Evolutionary conservation across 2,888 invertebrate species (phyloP), one percentile per base, ranked within the genome.

Genomic region (Oasisia sp.): DNA sequence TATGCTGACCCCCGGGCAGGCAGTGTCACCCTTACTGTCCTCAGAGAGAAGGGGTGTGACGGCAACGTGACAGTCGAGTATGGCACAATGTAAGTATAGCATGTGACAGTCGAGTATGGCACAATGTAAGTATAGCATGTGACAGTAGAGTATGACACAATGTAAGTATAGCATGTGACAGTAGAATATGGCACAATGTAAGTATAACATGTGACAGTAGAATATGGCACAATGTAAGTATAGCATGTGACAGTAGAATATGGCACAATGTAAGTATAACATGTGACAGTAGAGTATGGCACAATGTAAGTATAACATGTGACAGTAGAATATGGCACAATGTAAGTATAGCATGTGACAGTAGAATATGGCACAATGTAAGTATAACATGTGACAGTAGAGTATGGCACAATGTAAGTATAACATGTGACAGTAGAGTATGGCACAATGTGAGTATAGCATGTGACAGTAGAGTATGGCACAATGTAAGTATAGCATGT

Each of bases 1-100:
- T 95, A 97, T 90, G 97, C 97, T 12, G 97, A 97, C 94, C 97
- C 97, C 94, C 97, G 96, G 92, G 96, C 96, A 90, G 97, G 97
- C 0, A 95, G 95, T 58, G 96, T 97, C 3, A 94, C 94, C 1
- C 95, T 97, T 58, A 96, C 96, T 38, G 96, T 97, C 0, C 92
- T 95, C 7, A 95, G 97, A 91, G 96, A 96, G 90, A 96, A 97
- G 93, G 97, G 97, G 27, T 97, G 97, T 89, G 97, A 97, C 94
- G 97, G 97, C 5, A 96, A 96, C 44, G 96, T 97, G 45, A 95
- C 96, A 3, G 96, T 97, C 14, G 96, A 97, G 93, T 97, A 97
- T 96, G 96, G 96, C 93, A 97, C 97, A 0, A 96, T 95, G 96
- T 95, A 94, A 95, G 96, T 93, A 32, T 27, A 2, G 9, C 45